Base-by-base conservation (phyloP, 2,888 invertebrate genomes). In the Diadromus collaris region DNA sequence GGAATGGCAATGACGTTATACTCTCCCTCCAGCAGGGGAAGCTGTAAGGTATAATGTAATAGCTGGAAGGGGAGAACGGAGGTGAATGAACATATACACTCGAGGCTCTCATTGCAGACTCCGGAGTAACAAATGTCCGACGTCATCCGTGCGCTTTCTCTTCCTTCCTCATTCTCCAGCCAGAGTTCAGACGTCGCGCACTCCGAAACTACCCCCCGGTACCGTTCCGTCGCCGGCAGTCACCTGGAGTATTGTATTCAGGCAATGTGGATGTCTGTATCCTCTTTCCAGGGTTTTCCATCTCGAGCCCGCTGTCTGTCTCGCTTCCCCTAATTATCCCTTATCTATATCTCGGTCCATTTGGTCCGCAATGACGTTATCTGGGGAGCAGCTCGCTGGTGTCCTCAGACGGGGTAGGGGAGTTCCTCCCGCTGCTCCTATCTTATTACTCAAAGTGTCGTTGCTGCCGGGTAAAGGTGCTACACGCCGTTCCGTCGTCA, bases 271-370 rank as follows among this genome's bases (percentile, higher is more conserved):
- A 13, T 16, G 56, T 16, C 56, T 73, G 41, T 67, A 69, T 67
- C 64, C 63, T 32, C 56, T 70, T 69, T 70, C 69, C 56, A 67
- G 46, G 27, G 64, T 54, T 73, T 70, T 69, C 70, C 65, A 44
- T 32, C 70, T 70, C 65, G 38, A 16, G 16, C 56, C n/a, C 70
- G 38, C 84, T 84, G 85, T 86, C 87, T 86, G 85, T 88, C 89
- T 87, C 87, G 80, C 83, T 88, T 85, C 87, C 86, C 85, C 89
- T 89, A 90, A 90, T 90, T 90, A 90, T 90, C 88, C 88, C 86
- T 89, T 90, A 89, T 90, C 90, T 89, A 89, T 89, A 90, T 89
- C 89, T 89, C 87, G 88, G 87, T 89, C 89, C 89, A 89, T 90
- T 90, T 90, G 88, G 87, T 86, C 88, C 86, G 87, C 87, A 89